phyloP scores from a whole-genome alignment of 2,888 invertebrate species.

The Magallana nippona region DNA sequence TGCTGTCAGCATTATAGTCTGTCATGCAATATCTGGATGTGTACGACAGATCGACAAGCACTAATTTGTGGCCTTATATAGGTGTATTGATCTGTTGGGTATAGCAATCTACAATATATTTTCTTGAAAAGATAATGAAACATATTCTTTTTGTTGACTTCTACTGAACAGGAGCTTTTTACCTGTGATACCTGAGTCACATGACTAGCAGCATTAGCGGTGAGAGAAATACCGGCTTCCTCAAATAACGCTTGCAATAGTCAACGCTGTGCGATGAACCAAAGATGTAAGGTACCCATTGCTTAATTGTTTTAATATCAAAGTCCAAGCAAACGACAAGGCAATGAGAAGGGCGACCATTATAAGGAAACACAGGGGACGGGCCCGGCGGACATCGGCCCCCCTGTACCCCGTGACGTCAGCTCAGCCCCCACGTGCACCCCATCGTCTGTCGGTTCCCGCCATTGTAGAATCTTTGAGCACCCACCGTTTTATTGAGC shows the following conservation, averaged over 20 bases:
- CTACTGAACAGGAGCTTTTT: not conserved
- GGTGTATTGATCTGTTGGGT: slow-evolving; percentile 1
- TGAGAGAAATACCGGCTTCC: too few species aligned
- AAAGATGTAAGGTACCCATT: too few species aligned
- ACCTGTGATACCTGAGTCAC: not conserved
- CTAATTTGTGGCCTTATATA: not conserved
- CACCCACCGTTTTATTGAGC: not conserved
- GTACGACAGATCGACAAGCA: too few species aligned
- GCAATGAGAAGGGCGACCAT: slow-evolving; percentile 4
- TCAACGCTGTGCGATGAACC: too few species aligned
- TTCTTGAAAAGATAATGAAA: not conserved
- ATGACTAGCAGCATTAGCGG: too few species aligned
- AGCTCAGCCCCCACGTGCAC: not conserved
- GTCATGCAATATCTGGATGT: too few species aligned
- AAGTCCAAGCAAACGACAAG: too few species aligned
- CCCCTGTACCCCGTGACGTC: not conserved
- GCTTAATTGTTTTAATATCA: too few species aligned
- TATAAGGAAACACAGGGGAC: not conserved
- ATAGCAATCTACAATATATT: not conserved
- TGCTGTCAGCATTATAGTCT: too few species aligned
- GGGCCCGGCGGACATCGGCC: not conserved
- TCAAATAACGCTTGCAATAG: too few species aligned
- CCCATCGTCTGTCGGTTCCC: not conserved
- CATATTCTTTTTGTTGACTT: not conserved
- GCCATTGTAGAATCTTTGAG: not conserved